A percentile compares a stretch with the other conserved stretches of the same genome.
phyloP scores from a whole-genome alignment of 2,113 vertebrate species.

The Cebus imitator region DNA sequence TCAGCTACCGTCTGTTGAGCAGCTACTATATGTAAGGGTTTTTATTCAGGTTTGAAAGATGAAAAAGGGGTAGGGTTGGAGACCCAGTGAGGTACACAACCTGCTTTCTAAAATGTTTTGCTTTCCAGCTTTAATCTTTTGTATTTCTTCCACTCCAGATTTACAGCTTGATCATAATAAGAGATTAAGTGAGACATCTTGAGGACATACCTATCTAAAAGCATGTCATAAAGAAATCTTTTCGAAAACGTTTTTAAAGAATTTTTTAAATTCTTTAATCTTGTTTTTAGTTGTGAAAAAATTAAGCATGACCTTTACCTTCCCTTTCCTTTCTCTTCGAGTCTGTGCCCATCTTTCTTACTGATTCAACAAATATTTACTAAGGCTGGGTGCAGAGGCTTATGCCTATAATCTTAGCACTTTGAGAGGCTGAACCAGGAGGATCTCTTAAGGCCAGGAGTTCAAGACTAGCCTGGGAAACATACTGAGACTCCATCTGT shows the following conservation, averaged over 20 bases:
- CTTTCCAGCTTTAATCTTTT: constrained; percentile 44
- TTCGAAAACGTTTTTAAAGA: neutral
- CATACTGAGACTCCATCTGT: too few relatives aligned
- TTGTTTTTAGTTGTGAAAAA: constrained; percentile 24
- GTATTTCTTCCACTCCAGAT: neutral
- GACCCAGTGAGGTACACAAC: neutral
- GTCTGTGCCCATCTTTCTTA: constrained; percentile 11
- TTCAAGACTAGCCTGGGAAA: too few relatives aligned
- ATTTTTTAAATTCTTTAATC: neutral
- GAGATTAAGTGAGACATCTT: constrained; percentile 37
- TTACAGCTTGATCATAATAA: neutral
- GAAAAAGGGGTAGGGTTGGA: neutral
- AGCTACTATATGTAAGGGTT: neutral
- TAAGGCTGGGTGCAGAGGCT: neutral
- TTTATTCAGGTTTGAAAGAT: neutral
- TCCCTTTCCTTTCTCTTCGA: constrained; percentile 38
- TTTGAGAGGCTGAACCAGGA: too few relatives aligned
- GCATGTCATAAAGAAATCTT: neutral
- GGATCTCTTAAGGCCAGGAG: too few relatives aligned
- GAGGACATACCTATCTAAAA: neutral
- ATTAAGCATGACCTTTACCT: neutral
- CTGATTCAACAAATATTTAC: neutral
- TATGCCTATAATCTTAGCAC: too few relatives aligned
- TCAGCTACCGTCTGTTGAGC: neutral
- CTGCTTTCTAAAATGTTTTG: neutral